Percentiles rank a stretch among this genome's conserved stretches.
These are phyloP conservation scores for Apodemia duryi DNA, from an alignment of 2,888 invertebrate genomes.

Conservation along the genomic window DNA sequence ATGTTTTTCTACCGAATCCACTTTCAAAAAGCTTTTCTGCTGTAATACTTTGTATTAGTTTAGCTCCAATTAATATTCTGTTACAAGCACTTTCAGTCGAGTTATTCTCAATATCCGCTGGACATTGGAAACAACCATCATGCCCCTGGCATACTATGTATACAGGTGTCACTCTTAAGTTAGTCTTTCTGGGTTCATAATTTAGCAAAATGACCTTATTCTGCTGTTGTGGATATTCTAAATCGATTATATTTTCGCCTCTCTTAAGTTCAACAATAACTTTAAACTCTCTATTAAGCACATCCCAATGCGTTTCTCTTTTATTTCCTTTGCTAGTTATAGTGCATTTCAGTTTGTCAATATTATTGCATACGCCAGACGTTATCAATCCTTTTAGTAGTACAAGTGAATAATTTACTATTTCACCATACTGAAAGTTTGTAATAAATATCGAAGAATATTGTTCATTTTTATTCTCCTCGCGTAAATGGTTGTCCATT, in stretches of 20 bases:
- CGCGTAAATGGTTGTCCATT: conserved; percentile 70
- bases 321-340: conserved; percentile 60
- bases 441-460: conserved; percentile 70
- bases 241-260: conserved; percentile 81
- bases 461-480: conserved; percentile 65
- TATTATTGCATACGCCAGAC: conserved; percentile 59
- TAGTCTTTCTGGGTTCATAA: conserved; percentile 79
- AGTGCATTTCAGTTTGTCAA: conserved; percentile 63
- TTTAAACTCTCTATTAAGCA: conserved; percentile 84
- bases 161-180: conserved; percentile 85
- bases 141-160: conserved; percentile 91
- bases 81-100: conserved; percentile 85
- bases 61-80: conserved; percentile 86
- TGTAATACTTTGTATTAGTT: conserved; percentile 90
- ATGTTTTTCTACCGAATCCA: conserved; percentile 88
- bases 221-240: conserved; percentile 76
- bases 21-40: conserved; percentile 92
- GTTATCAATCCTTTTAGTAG: conserved; percentile 81
- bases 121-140: conserved; percentile 88
- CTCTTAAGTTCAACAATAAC: conserved; percentile 80
- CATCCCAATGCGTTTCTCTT: conserved; percentile 77
- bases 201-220: conserved; percentile 68
- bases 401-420: conserved; percentile 79
- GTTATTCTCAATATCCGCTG: conserved; percentile 77
- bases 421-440: conserved; percentile 82